Percentiles rank a stretch among this genome's conserved stretches.
Conservation (phyloP, 2,113 vertebrate genomes). For the Porphyrio hochstetteri region DNA sequence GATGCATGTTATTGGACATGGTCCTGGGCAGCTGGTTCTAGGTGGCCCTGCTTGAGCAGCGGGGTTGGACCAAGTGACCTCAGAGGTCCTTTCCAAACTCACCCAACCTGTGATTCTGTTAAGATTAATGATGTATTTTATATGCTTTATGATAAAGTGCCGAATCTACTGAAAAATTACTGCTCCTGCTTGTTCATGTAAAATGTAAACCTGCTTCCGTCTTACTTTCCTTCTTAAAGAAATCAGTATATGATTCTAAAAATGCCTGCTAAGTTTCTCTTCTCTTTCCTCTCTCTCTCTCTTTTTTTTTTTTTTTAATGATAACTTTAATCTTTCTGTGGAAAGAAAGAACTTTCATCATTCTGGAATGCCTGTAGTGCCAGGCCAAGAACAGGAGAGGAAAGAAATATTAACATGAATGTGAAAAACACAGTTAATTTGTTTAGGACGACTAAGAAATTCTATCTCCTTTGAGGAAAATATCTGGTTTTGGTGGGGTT, state of each 20-base stretch:
- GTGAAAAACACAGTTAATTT: background rate
- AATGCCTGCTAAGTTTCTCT: background rate
- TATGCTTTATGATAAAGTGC: background rate
- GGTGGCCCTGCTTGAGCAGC: background rate
- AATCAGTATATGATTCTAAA: background rate
- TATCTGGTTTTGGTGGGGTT: background rate
- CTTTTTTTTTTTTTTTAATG: background rate
- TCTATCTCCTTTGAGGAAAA: background rate
- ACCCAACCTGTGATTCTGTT: background rate
- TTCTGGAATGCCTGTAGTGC: background rate
- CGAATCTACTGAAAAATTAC: background rate
- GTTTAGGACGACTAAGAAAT: background rate
- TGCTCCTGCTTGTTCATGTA: background rate
- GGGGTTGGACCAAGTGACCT: background rate
- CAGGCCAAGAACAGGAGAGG: background rate
- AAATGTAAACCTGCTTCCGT: background rate
- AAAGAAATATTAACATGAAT: background rate
- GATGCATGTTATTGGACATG: background rate
- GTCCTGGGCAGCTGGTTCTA: fast-evolving
- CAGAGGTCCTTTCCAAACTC: background rate
- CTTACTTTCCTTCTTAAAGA: background rate
- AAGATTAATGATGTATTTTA: background rate
- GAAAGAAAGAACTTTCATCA: too few relatives aligned
- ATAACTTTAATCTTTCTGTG: background rate
- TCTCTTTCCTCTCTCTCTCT: background rate